Conservation (phyloP, 2,797 vertebrate genomes). For the Aeoliscus strigatus region DNA sequence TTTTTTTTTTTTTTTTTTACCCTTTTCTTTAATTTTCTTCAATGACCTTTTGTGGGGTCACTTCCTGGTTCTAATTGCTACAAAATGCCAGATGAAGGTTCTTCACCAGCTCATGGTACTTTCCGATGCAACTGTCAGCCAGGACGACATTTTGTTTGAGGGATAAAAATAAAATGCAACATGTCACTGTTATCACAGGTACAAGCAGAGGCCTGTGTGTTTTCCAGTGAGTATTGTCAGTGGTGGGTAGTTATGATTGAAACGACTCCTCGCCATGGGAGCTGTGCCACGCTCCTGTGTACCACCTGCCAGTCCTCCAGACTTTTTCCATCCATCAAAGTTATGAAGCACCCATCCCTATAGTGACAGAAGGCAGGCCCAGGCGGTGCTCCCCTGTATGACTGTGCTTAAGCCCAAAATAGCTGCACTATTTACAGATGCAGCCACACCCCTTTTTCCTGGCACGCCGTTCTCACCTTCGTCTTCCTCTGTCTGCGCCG, state of each 20-base stretch:
- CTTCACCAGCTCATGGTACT: too few species aligned
- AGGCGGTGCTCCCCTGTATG: conserved; percentile 58
- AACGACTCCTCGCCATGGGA: conserved; percentile 58
- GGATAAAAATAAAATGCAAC: conserved; percentile 31
- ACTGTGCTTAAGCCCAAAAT: conserved; percentile 63
- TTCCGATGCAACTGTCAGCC: conserved; percentile 6
- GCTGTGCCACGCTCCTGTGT: conserved; percentile 69
- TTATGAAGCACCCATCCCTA: conserved; percentile 70
- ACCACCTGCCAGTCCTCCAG: conserved; percentile 75
- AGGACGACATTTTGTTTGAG: too few species aligned
- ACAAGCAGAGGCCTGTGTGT: conserved; percentile 55
- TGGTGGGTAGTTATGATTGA: conserved; percentile 46
- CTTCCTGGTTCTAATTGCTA: conserved; percentile 1
- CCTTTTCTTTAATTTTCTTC: too few species aligned
- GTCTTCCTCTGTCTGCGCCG: conserved; percentile 38
- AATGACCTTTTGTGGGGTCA: too few species aligned
- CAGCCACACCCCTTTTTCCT: conserved; percentile 72
- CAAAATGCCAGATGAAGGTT: too few species aligned
- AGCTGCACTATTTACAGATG: conserved; percentile 69
- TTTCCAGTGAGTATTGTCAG: conserved; percentile 58
- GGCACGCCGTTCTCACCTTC: conserved; percentile 52
- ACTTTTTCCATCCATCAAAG: conserved; percentile 74
- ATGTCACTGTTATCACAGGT: conserved; percentile 35
- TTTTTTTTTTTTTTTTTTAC: not conserved
- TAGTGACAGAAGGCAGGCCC: conserved; percentile 75